Base-by-base conservation (phyloP, 2,888 invertebrate genomes). In the Platycheirus albimanus region DNA sequence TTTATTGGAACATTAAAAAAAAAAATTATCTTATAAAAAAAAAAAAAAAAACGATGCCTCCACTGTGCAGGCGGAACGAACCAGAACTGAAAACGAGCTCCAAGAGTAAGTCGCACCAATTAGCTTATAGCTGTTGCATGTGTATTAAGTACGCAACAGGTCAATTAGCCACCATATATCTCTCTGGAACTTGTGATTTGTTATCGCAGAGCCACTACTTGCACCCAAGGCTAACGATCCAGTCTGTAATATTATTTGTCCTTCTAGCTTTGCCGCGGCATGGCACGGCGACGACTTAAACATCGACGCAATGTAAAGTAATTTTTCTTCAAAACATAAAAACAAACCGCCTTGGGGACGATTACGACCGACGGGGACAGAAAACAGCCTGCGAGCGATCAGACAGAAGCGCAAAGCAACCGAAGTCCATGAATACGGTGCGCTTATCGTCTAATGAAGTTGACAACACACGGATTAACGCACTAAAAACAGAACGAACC, bases 361-460 rank as follows among this genome's bases (percentile, higher is more conserved):
- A 20, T 13, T 15, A 17, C 10, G 15, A 41, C 52, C 13, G 47
- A 15, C 47, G 33, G 11, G 7, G 13, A 8, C 8, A 4, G 2
- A n/a, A n/a, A 5, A 45, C 30, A 33, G 8, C 30, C 24, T 3
- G 5, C 30, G 30, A n/a, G 38, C 41, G 69, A 63, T 64, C 69
- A 69, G 69, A 81, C 83, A 77, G 76, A 77, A 83, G 77, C 69
- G 66, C 58, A 75, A 71, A 47, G 72, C 64, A 77, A 66, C 66
- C 81, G 47, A 52, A 69, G 69, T 52, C 61, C 63, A 52, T 61
- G 75, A 43, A 77, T 77, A 80, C 89, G 88, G 90, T 88, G 88
- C 88, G 90, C 90, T 90, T 90, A 90, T 90, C 90, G 89, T 87
- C 90, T 90, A 90, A 90, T 90, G 90, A 90, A 90, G 90, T 90